Conservation (phyloP, 2,888 invertebrate genomes). For the Rhyacophila evoluta region DNA sequence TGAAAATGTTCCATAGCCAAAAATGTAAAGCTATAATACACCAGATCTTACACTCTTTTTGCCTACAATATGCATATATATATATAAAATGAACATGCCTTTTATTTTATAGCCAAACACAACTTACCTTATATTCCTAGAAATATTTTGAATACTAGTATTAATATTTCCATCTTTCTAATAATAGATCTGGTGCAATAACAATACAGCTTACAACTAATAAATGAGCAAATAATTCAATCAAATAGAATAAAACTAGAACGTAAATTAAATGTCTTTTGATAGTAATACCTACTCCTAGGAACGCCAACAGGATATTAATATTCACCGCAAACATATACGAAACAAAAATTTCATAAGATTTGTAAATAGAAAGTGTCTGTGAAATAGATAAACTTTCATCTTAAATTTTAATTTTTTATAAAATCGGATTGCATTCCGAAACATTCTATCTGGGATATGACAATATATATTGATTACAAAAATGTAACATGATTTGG, state of each 20-base stretch:
- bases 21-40: neutral
- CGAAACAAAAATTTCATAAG: conserved; percentile 9
- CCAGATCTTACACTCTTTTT: neutral
- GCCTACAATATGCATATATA: neutral
- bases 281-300: conserved; percentile 12
- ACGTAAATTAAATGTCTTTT: conserved; percentile 16
- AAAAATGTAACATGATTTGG: conserved; percentile 21
- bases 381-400: neutral
- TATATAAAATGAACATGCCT: neutral
- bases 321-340: conserved; percentile 17
- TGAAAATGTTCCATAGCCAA: neutral
- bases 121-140: neutral
- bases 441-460: conserved; percentile 11
- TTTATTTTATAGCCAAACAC: neutral
- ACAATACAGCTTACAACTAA: neutral
- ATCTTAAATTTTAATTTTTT: neutral
- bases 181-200: neutral
- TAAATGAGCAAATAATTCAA: conserved; percentile 21
- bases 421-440: neutral
- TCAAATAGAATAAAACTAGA: conserved; percentile 1
- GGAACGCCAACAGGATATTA: neutral
- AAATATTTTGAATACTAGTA: neutral
- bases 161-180: neutral
- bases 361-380: neutral
- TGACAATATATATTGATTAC: conserved; percentile 22